Percentiles rank a stretch among this genome's conserved stretches.
These are phyloP conservation scores for Megatriorchis doriae DNA, from an alignment of 2,113 vertebrate species.

Conservation along the genomic window DNA sequence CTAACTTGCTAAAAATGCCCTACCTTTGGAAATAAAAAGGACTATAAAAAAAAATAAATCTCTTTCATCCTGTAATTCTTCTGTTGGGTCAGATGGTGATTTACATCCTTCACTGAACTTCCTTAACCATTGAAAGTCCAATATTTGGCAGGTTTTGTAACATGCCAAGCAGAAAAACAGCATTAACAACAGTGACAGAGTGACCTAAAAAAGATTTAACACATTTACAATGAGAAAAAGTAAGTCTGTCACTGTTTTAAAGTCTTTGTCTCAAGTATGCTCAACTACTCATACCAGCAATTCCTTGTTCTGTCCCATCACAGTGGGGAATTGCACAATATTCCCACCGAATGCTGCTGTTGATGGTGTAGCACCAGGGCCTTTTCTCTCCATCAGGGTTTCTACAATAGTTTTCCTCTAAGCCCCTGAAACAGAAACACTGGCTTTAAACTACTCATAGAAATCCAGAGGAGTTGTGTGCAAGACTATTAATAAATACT, in stretches of 20 bases:
- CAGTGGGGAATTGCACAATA: conserved; percentile 84
- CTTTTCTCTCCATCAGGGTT: conserved; percentile 87
- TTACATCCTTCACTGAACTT: neutral
- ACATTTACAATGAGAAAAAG: neutral
- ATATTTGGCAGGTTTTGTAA: neutral
- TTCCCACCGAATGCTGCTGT: conserved; percentile 79
- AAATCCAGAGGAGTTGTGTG: neutral
- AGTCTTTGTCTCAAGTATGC: neutral
- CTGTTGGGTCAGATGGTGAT: neutral
- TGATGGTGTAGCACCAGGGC: conserved; percentile 92
- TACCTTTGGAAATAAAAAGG: neutral
- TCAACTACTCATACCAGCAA: conserved; percentile 34
- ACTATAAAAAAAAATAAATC: neutral
- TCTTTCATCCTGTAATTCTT: neutral
- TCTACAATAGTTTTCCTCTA: conserved; percentile 89
- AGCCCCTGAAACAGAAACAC: conserved; percentile 70
- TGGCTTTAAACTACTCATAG: neutral
- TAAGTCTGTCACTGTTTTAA: neutral
- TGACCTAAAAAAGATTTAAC: neutral
- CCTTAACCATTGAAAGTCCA: neutral
- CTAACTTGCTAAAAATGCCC: neutral
- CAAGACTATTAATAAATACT: neutral
- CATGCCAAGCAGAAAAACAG: neutral
- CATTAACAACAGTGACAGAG: neutral
- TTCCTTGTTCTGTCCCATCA: neutral